Evolutionary conservation across 2,888 invertebrate species (phyloP).

Genomic region (Tenthredo amoena): DNA sequence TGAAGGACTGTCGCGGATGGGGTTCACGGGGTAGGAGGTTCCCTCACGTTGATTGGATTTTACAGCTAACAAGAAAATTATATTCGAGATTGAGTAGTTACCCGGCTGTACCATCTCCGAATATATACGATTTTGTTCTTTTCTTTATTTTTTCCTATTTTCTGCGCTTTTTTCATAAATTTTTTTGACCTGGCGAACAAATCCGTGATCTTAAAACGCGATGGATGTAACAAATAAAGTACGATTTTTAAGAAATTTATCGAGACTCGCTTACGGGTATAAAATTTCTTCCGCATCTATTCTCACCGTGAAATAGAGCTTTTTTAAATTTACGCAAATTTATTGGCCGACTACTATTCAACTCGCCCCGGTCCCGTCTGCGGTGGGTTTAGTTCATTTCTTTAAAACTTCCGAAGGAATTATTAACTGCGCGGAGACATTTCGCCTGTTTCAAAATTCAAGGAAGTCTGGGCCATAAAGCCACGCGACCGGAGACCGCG

Average conservation of each 20-base stretch:
- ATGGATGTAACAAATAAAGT: background rate
- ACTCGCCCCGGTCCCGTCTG: constrained; percentile 21
- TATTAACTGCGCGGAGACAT: constrained; percentile 45
- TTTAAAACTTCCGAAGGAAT: constrained; percentile 51
- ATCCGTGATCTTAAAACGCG: background rate
- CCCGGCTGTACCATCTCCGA: constrained; percentile 52
- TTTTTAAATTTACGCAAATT: constrained; percentile 46
- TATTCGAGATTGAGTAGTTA: constrained; percentile 76
- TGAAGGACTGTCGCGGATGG: constrained; percentile 45
- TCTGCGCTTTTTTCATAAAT: background rate
- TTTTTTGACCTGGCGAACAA: background rate
- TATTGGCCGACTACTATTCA: constrained; percentile 24
- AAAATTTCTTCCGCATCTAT: constrained; percentile 4
- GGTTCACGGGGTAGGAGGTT: background rate
- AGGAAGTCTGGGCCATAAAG: constrained; percentile 67
- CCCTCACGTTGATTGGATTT: constrained; percentile 74
- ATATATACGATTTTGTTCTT: background rate
- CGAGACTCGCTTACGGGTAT: background rate
- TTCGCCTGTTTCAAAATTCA: constrained; percentile 44
- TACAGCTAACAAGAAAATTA: constrained; percentile 77
- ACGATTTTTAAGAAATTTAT: background rate
- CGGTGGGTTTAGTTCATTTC: constrained; percentile 52
- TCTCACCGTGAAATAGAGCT: background rate
- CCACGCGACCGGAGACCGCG: constrained; percentile 77
- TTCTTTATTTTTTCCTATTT: background rate